phyloP scores from a whole-genome alignment of 2,113 vertebrate genomes.

The mouse (Mus musculus) region DNA sequence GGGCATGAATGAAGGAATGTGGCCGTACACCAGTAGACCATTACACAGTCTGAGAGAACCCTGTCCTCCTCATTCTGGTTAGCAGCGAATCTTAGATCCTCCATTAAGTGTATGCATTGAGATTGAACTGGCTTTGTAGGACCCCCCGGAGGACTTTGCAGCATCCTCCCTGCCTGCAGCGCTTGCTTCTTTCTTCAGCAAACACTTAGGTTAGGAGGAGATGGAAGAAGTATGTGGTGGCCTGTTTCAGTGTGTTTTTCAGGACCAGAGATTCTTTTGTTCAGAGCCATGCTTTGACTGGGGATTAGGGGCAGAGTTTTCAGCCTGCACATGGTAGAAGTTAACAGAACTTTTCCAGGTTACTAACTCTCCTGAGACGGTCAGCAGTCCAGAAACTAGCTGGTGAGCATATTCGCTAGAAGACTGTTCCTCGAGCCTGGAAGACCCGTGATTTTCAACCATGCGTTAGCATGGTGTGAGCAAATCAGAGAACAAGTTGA shows the following conservation, averaged over 20 bases:
- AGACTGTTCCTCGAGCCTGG: neutral
- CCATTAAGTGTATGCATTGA: neutral
- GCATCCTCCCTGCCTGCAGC: neutral
- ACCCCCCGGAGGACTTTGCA: neutral
- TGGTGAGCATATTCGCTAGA: neutral
- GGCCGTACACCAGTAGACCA: neutral
- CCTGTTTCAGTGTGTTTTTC: neutral
- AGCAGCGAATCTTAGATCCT: neutral
- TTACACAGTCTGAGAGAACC: neutral
- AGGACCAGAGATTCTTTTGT: conserved; percentile 11
- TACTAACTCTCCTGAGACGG: neutral
- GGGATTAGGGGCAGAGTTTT: neutral
- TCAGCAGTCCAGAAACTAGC: conserved; percentile 5
- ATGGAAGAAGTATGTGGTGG: neutral
- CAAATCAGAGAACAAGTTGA: conserved; percentile 20
- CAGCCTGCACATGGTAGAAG: conserved; percentile 17
- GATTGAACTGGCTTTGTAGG: neutral
- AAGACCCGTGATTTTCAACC: conserved; percentile 24
- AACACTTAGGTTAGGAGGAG: neutral
- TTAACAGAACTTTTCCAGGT: neutral
- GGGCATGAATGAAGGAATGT: neutral
- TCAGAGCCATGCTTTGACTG: conserved; percentile 19
- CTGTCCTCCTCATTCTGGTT: neutral
- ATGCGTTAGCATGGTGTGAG: neutral
- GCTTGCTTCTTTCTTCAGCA: neutral